Conservation (phyloP, 2,113 vertebrate genomes). For the Siphamia tubifer region DNA sequence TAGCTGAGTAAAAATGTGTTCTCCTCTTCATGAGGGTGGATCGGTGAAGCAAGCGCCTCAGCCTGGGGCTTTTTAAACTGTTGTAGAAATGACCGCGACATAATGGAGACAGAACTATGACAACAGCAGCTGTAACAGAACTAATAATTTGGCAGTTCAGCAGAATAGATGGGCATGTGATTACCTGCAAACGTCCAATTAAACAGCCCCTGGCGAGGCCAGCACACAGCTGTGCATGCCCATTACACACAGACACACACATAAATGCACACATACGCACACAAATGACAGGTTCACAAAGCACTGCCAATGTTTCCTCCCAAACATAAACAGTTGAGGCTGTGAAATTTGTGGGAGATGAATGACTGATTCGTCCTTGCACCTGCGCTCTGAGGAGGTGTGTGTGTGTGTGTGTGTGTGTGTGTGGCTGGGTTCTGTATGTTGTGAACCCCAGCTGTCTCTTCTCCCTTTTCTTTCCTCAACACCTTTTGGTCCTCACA, state of each 20-base stretch:
- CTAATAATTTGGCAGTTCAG: slow-evolving; percentile 62
- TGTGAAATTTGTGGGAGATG: slow-evolving; percentile 69
- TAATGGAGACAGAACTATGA: slow-evolving; percentile 14
- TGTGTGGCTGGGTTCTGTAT: neutral
- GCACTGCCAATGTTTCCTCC: slow-evolving; percentile 56
- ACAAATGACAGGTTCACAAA: slow-evolving; percentile 53
- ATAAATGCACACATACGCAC: slow-evolving; percentile 1
- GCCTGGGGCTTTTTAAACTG: neutral
- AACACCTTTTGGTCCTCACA: slow-evolving; percentile 3
- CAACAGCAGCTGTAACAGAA: slow-evolving; percentile 54
- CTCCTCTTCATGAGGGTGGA: neutral
- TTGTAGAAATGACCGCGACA: slow-evolving; percentile 23
- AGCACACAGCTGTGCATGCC: slow-evolving; percentile 54
- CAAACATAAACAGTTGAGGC: slow-evolving; percentile 63
- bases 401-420: slow-evolving; percentile 5
- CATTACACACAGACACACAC: slow-evolving; percentile 2
- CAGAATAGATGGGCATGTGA: slow-evolving; percentile 56
- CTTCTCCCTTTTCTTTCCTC: neutral
- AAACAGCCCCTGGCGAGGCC: slow-evolving; percentile 52
- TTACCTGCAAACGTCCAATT: slow-evolving; percentile 67
- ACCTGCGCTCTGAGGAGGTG: slow-evolving; percentile 53
- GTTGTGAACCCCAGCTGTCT: slow-evolving; percentile 4
- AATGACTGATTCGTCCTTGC: slow-evolving; percentile 65
- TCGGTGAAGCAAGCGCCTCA: neutral
- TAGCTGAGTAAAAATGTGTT: slow-evolving; percentile 11